A percentile compares a stretch with the other conserved stretches of the same genome.
Conservation (phyloP, 2,113 vertebrate genomes). For the Platichthys flesus region DNA sequence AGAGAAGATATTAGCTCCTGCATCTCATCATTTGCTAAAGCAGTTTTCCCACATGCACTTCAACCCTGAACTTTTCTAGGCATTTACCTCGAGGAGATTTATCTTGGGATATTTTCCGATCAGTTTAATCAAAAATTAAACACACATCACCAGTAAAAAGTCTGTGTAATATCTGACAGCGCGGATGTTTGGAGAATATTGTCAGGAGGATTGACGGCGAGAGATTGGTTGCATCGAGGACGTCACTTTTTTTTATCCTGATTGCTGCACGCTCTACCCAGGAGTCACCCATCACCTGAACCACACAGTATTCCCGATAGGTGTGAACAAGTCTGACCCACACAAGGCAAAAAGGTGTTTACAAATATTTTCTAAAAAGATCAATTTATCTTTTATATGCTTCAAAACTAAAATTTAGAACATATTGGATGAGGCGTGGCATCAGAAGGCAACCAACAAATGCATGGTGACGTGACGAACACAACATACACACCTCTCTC, state of each 20-base stretch:
- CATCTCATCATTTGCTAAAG: too few species aligned
- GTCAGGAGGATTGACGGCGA: background rate
- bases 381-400: background rate
- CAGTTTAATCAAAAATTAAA: background rate
- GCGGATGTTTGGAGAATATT: too few species aligned
- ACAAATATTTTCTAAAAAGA: background rate
- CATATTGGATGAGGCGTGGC: background rate
- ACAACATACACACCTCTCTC: slow-evolving; percentile 89
- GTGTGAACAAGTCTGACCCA: background rate
- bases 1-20: too few species aligned
- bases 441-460: background rate
- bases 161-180: background rate
- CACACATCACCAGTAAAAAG: background rate
- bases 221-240: background rate
- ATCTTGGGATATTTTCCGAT: too few species aligned
- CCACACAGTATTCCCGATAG: background rate
- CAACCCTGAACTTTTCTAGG: too few species aligned
- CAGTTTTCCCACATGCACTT: too few species aligned
- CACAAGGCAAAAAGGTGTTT: too few species aligned
- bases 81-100: too few species aligned
- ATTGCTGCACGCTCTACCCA: background rate
- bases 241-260: background rate
- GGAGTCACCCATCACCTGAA: background rate
- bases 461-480: slow-evolving; percentile 16
- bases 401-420: background rate